These are phyloP conservation scores for Orthosia gothica DNA, from an alignment of 2,888 invertebrate genomes.

Conservation along the genomic window DNA sequence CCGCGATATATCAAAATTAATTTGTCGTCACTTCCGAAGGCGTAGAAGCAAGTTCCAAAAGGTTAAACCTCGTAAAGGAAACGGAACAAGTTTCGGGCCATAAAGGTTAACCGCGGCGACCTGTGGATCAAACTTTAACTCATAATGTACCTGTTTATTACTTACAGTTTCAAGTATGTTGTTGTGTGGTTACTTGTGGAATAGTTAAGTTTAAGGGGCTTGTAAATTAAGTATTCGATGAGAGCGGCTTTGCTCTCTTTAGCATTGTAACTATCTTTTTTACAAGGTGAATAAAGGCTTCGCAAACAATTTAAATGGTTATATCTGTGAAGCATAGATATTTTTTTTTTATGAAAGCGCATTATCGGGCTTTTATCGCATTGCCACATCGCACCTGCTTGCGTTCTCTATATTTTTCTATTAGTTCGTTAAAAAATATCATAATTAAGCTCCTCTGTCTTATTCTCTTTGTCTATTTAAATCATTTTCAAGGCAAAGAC, in stretches of 20 bases:
- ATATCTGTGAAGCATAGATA: too few species aligned
- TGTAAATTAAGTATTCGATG: constrained; percentile 17
- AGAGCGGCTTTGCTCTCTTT: background rate
- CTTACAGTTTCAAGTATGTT: constrained; percentile 18
- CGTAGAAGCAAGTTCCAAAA: constrained; percentile 42
- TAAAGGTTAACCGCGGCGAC: constrained; percentile 56
- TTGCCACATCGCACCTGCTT: too few species aligned
- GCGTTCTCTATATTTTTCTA: too few species aligned
- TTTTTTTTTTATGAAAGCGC: too few species aligned
- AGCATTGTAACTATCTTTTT: background rate
- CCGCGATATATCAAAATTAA: constrained; percentile 52
- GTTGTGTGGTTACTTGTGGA: constrained; percentile 24
- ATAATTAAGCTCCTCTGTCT: background rate
- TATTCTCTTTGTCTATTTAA: background rate
- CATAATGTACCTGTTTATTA: constrained; percentile 49
- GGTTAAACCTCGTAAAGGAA: constrained; percentile 53
- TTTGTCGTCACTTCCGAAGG: constrained; percentile 40
- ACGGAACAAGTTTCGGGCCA: constrained; percentile 50
- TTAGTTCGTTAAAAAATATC: too few species aligned
- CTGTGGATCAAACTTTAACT: constrained; percentile 55
- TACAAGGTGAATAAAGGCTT: too few species aligned
- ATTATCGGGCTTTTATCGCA: too few species aligned
- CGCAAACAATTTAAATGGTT: too few species aligned
- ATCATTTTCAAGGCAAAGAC: background rate
- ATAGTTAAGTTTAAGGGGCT: constrained; percentile 30